Evolutionary conservation across 2,888 invertebrate genomes (phyloP).

Genomic region (Sthenelais limicola): DNA sequence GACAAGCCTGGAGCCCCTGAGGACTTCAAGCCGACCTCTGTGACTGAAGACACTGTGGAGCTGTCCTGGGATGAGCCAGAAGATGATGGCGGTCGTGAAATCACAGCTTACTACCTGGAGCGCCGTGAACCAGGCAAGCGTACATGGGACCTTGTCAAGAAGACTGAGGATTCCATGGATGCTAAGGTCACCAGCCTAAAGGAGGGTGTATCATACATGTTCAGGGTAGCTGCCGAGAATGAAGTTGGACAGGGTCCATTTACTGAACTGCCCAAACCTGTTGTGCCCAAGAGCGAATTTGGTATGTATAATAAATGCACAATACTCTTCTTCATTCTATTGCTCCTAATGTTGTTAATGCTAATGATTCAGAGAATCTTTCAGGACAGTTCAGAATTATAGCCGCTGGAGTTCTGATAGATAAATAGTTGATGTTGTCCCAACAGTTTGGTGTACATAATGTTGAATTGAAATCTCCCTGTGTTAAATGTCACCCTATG

Average conservation of each 20-base stretch:
- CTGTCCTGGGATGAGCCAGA: conserved; percentile 80
- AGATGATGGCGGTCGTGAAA: conserved; percentile 52
- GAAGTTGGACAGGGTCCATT: conserved; percentile 83
- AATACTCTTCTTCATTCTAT: no score
- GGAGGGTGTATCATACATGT: conserved; percentile 43
- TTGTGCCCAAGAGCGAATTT: conserved; percentile 55
- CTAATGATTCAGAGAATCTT: no score
- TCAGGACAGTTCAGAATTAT: no score
- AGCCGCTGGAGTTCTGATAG: no score
- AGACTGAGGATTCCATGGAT: conserved; percentile 41
- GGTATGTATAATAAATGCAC: no score
- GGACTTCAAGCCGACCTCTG: conserved; percentile 81
- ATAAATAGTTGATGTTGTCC: no score
- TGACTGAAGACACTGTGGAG: conserved; percentile 79
- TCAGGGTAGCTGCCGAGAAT: conserved; percentile 52
- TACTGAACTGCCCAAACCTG: conserved; percentile 61
- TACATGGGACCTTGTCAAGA: conserved; percentile 78
- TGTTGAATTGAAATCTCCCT: no score
- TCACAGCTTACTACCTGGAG: conserved; percentile 63
- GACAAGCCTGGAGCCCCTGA: conserved; percentile 81
- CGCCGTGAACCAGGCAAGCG: conserved; percentile 79
- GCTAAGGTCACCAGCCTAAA: conserved; percentile 40
- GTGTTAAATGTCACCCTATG: no score
- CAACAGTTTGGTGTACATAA: no score
- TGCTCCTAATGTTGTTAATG: no score